A percentile compares a stretch with the other conserved stretches of the same genome.
Conservation (phyloP, 2,113 vertebrate species). For the Dicerorhinus sumatrensis region DNA sequence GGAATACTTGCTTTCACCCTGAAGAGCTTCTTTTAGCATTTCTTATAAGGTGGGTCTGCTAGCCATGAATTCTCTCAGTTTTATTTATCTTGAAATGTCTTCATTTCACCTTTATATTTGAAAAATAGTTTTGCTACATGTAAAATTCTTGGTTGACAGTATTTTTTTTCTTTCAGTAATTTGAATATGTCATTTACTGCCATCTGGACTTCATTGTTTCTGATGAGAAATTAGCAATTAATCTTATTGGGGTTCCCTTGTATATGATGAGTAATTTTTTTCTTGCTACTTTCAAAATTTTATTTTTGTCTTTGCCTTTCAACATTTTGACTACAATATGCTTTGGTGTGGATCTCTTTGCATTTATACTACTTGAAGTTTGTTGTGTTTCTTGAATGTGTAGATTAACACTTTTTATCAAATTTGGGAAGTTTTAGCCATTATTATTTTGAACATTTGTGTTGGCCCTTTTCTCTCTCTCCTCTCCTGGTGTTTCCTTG, state of each 20-base stretch:
- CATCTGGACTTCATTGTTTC: no score
- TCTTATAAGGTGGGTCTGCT: neutral
- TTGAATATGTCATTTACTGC: neutral
- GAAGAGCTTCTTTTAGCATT: neutral
- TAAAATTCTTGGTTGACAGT: neutral
- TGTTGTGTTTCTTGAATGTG: neutral
- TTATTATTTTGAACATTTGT: no score
- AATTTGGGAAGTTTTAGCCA: neutral
- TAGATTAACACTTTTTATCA: neutral
- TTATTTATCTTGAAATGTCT: neutral
- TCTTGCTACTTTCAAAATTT: neutral
- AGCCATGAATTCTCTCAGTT: neutral
- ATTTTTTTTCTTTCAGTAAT: neutral
- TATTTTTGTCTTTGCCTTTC: neutral
- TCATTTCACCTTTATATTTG: neutral
- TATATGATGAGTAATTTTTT: neutral
- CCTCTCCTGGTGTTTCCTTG: neutral
- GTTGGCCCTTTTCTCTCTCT: no score
- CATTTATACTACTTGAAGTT: neutral
- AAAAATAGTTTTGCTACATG: neutral
- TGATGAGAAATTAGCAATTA: neutral
- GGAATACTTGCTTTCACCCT: neutral
- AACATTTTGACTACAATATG: neutral
- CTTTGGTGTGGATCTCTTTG: neutral
- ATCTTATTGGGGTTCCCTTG: neutral